phyloP scores from a whole-genome alignment of 30 jellyfish, hydroid and myxozoan genomes.

The Aurelia coerulea region DNA sequence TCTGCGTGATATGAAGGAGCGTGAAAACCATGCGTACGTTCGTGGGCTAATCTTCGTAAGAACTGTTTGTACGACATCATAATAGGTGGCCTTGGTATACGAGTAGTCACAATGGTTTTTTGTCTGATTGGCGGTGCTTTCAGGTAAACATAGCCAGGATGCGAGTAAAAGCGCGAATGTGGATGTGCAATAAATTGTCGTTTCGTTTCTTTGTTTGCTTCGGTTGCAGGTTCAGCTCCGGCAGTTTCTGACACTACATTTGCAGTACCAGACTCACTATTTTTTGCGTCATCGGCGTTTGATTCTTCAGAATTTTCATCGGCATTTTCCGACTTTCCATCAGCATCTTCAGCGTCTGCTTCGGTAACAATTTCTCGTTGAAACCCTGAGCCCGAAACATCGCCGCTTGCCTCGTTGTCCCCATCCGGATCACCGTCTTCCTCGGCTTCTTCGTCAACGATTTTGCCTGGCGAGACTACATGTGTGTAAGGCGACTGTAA shows the following conservation, averaged over 20 bases:
- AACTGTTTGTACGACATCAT: constrained; percentile 89
- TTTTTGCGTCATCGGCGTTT: constrained; percentile 4
- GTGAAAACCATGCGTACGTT: constrained; percentile 27
- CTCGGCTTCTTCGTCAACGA: constrained; percentile 63
- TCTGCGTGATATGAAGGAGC: constrained; percentile 24
- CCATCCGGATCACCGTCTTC: constrained; percentile 66
- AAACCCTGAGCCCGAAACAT: constrained; percentile 53
- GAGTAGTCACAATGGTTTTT: constrained; percentile 91
- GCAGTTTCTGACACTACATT: neutral
- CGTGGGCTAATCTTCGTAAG: constrained; percentile 64
- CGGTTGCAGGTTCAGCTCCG: constrained; percentile 7
- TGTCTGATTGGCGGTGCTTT: constrained; percentile 96
- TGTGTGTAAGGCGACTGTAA: constrained; percentile 16
- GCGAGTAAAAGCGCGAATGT: constrained; percentile 56
- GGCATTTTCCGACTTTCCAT: constrained; percentile 18
- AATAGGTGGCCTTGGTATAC: constrained; percentile 94
- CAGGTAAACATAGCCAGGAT: constrained; percentile 87
- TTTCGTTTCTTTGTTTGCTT: constrained; percentile 45
- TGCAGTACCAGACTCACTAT: neutral
- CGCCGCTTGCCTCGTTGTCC: constrained; percentile 35
- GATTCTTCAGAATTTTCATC: neutral
- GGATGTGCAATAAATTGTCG: constrained; percentile 93
- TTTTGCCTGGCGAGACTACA: constrained; percentile 53
- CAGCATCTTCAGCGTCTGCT: constrained; percentile 37
- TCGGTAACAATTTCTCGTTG: constrained; percentile 50